phyloP scores from a whole-genome alignment of 2,113 vertebrate species.

The Peromyscus leucopus region DNA sequence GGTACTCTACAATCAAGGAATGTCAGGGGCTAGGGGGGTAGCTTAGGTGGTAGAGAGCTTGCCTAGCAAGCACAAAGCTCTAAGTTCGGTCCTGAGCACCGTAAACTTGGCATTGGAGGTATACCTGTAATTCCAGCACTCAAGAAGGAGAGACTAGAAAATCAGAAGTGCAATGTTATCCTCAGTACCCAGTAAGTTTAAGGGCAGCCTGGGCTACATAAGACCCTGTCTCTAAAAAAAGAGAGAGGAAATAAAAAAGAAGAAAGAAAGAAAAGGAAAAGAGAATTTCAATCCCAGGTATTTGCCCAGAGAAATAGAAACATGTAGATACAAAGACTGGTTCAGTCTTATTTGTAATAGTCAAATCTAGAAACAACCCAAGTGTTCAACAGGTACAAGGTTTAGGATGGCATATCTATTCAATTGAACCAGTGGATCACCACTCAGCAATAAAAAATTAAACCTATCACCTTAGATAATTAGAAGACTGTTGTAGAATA shows the following conservation, averaged over 20 bases:
- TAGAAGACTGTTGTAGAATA: background rate
- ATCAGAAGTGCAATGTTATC: background rate
- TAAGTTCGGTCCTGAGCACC: background rate
- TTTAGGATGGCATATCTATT: background rate
- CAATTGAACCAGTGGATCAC: background rate
- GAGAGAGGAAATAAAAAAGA: background rate
- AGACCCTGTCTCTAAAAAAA: background rate
- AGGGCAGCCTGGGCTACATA: background rate
- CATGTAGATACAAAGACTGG: background rate
- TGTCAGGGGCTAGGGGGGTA: background rate
- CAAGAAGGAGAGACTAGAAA: background rate
- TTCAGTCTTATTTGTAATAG: background rate
- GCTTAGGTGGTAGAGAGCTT: background rate
- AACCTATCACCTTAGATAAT: background rate
- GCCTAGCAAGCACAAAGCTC: background rate
- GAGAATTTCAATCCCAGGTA: background rate
- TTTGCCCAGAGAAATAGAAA: constrained; percentile 34
- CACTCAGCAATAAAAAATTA: background rate
- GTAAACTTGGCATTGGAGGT: background rate
- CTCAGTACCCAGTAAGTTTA: background rate
- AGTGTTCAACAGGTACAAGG: background rate
- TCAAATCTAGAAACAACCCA: background rate
- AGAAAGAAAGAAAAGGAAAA: background rate
- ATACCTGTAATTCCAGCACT: background rate
- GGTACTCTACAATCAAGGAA: background rate